Conservation (phyloP, 35 echinoderm and acorn worm species). For the Ptychodera flava region DNA sequence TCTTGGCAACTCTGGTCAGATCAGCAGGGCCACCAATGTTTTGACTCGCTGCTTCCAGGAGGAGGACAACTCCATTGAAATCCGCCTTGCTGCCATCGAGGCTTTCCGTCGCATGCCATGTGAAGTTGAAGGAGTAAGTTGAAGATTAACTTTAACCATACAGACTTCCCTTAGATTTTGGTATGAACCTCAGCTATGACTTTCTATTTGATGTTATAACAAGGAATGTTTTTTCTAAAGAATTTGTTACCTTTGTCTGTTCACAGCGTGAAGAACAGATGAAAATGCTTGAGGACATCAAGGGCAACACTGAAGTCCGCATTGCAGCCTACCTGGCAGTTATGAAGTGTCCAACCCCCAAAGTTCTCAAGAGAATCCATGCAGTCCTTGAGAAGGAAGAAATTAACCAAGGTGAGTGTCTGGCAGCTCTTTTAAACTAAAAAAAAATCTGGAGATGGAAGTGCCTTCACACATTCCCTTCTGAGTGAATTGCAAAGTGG, state of each 20-base stretch:
- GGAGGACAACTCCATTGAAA: slow-evolving; percentile 27
- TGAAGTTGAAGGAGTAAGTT: slow-evolving; percentile 18
- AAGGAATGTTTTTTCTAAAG: too few relatives aligned
- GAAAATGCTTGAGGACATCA: slow-evolving; percentile 3
- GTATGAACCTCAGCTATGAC: too few relatives aligned
- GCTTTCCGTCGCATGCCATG: slow-evolving; percentile 39
- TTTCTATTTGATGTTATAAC: too few relatives aligned
- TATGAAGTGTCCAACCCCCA: slow-evolving; percentile 56
- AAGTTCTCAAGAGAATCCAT: slow-evolving; percentile 35
- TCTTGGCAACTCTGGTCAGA: slow-evolving; percentile 44
- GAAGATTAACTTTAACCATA: too few relatives aligned
- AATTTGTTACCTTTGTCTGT: too few relatives aligned
- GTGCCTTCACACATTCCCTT: too few relatives aligned
- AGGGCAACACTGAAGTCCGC: slow-evolving; percentile 63
- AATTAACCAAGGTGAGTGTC: slow-evolving; percentile 71
- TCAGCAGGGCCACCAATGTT: neutral
- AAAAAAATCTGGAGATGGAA: too few relatives aligned
- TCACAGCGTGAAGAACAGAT: slow-evolving; percentile 14
- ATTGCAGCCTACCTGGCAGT: slow-evolving; percentile 70
- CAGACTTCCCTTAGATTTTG: too few relatives aligned
- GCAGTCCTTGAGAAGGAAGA: slow-evolving; percentile 37
- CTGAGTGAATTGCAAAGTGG: too few relatives aligned
- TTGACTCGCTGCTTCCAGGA: slow-evolving; percentile 25
- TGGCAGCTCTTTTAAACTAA: too few relatives aligned
- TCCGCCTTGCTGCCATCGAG: slow-evolving; percentile 59